Base-by-base conservation (phyloP, 2,888 invertebrate species). In the Xestia c-nigrum region DNA sequence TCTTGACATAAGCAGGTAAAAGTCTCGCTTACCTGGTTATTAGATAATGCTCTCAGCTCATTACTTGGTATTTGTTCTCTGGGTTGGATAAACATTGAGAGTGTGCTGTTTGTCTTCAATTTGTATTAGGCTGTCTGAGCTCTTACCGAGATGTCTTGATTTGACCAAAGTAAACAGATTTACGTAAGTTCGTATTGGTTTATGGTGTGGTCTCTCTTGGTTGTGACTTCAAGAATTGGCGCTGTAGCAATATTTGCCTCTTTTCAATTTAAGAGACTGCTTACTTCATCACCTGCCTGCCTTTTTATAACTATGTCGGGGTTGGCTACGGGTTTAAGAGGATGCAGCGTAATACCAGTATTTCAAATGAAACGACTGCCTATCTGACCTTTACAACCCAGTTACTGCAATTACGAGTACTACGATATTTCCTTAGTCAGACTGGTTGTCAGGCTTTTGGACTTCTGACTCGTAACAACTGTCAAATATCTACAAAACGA, bases 1-100 rank as follows among this genome's bases (percentile, higher is more conserved):
- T 80, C 21, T 75, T 75, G 72, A 75, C 81, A 65, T 12, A 24
- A 52, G 47, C 67, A 38, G 64, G 81, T 81, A 83, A 83, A 81
- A 83, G 70, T 76, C 38, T 40, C 24, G n/a, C 38, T 66, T 38
- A 73, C 64, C 43, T 24, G 43, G 9, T 43, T n/a, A 61, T 85
- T 81, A 65, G 59, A 46, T 77, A 85, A 85, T 10, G 21, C 1
- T 38, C 38, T 74, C 52, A 19, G 38, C 67, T 68, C 50, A 72
- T 72, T 83, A 79, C 72, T n/a, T 47, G 21, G 9, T 24, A 31
- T 83, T 72, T 78, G 80, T 59, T 21, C 16, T 57, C 40, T 47
- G 19, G 19, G 65, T 43, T 55, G 38, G n/a, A 50, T 59, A 55
- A 64, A 73, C 24, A 73, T 78, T 68, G 24, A 47, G 75, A 74